Percentiles rank a stretch among this genome's conserved stretches.
Evolutionary conservation across 2,113 vertebrate species (phyloP).

Genomic region (Ascaphus truei): DNA sequence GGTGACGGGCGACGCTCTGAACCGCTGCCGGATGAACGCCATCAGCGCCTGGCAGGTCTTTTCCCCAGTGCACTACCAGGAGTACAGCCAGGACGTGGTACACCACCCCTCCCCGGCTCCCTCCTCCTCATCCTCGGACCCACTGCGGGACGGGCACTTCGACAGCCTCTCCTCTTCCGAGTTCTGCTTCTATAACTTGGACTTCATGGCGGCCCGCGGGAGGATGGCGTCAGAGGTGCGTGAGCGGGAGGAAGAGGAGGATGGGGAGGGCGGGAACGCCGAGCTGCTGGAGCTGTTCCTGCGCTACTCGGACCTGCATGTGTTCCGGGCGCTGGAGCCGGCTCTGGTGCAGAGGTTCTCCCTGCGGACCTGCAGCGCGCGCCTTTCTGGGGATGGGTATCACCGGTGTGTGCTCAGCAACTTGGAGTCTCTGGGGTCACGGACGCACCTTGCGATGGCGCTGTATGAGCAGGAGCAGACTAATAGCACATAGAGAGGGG

Average conservation of each 20-base stretch:
- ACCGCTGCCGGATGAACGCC: conserved; percentile 93
- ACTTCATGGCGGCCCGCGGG: conserved; percentile 88
- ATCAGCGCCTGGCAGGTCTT: conserved; percentile 97
- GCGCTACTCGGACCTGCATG: conserved; percentile 86
- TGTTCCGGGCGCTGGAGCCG: conserved; percentile 91
- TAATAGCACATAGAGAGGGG: conserved; percentile 79
- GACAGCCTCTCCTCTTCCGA: conserved; percentile 87
- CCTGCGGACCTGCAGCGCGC: conserved; percentile 77
- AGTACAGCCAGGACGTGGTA: conserved; percentile 79
- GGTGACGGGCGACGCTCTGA: conserved; percentile 84
- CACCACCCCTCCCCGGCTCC: conserved; percentile 72
- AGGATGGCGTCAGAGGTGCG: conserved; percentile 82
- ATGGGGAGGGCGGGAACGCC: conserved; percentile 84
- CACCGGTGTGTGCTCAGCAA: conserved; percentile 92
- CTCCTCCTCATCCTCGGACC: conserved; percentile 62
- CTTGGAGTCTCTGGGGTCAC: conserved; percentile 85
- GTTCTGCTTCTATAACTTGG: conserved; percentile 93
- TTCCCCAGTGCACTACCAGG: conserved; percentile 93
- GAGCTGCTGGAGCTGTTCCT: conserved; percentile 93
- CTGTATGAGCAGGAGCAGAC: conserved; percentile 94
- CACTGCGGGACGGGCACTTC: conserved; percentile 77
- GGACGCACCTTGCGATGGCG: conserved; percentile 84
- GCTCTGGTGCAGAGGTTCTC: conserved; percentile 88
- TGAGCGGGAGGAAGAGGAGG: conserved; percentile 79
- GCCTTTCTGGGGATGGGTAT: conserved; percentile 89